These are phyloP conservation scores for Schizaphis graminum DNA, from an alignment of 2,888 invertebrate genomes.

Conservation along the genomic window DNA sequence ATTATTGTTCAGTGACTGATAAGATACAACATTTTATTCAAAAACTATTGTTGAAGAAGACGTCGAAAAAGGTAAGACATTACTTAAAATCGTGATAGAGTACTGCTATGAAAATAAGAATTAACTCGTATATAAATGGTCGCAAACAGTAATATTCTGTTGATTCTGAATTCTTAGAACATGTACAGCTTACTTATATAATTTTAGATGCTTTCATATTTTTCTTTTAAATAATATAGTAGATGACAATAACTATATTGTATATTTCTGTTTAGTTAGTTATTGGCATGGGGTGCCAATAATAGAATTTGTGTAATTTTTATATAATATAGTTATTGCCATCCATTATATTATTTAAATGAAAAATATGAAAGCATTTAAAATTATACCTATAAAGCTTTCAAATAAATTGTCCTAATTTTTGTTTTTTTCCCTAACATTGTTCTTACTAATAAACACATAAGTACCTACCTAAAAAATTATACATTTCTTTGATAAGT, in stretches of 20 bases:
- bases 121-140: conserved; percentile 32
- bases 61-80: neutral
- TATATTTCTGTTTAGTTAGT: conserved; percentile 13
- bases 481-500: neutral
- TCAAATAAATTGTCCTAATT: neutral
- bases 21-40: conserved; percentile 24
- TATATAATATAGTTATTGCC: neutral
- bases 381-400: neutral
- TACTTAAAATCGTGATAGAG: conserved; percentile 18
- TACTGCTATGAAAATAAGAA: conserved; percentile 6
- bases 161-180: conserved; percentile 14
- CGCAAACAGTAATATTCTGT: conserved; percentile 17
- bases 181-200: conserved; percentile 4
- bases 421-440: neutral
- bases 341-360: no score
- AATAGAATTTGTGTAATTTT: conserved; percentile 11
- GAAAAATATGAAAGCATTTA: no score
- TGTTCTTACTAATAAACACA: neutral
- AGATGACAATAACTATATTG: conserved; percentile 33
- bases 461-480: neutral
- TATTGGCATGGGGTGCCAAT: conserved; percentile 9
- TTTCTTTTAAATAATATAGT: conserved; percentile 9
- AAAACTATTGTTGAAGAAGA: neutral
- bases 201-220: conserved; percentile 29
- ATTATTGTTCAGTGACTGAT: conserved; percentile 7